Base-by-base conservation (phyloP, 2,113 vertebrate species). In the crab-eating macaque (Macaca fascicularis) region DNA sequence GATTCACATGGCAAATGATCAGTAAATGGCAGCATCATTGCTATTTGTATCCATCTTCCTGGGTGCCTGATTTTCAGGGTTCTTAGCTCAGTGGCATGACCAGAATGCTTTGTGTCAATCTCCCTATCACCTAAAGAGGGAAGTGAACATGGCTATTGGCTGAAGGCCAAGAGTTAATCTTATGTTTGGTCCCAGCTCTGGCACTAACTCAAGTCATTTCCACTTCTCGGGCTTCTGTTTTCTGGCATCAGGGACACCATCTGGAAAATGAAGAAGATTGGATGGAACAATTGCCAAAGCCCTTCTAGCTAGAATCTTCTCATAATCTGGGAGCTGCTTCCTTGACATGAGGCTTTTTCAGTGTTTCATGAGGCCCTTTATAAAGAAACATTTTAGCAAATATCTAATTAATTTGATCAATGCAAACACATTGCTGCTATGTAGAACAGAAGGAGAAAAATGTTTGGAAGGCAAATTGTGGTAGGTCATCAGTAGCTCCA, bases 341-440 rank as follows among this genome's bases (percentile, higher is more conserved):
- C 17, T 59, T 59, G 48, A 59, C 79, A 67, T 32, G 40, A 78
- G 52, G 45, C 38, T n/a, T 74, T 79, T 52, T 55, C 72, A 38
- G 64, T 67, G 50, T 93, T 92, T 84, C 72, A 74, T 55, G n/a
- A 64, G 20, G n/a, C 72, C 48, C 22, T 32, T 75, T 83, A 88
- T n/a, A 48, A 85, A 79, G 61, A 45, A 61, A 45, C 35, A 55
- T 79, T 80, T 72, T 3, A 72, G 72, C 72, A 85, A 74, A 48
- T 89, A 30, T 95, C 43, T 64, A 89, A 92, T 89, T 70, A 79
- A 52, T 61, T 80, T 93, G 93, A 83, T 84, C 61, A 89, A 78
- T 52, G 52, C 2, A 76, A 48, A 22, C 30, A 22, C 72, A 78
- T 89, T 14, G 25, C 23, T 32, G 6, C 52, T 81, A 14, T 55